These are phyloP conservation scores for Corvus cornix DNA, from an alignment of 2,113 vertebrate genomes.

Conservation along the genomic window DNA sequence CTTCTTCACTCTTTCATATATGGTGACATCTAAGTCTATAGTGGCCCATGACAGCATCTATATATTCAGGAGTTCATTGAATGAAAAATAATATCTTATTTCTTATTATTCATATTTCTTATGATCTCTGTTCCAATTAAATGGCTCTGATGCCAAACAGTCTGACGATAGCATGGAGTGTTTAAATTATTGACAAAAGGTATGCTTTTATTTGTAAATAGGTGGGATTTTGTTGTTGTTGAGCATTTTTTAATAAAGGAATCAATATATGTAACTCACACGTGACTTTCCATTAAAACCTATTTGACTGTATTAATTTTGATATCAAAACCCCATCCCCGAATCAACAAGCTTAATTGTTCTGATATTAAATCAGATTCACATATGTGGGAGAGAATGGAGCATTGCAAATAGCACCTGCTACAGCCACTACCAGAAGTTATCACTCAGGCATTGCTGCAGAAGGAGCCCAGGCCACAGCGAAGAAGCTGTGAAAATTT, in stretches of 20 bases:
- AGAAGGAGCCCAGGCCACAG: not conserved
- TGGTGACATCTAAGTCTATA: not conserved
- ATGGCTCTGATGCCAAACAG: not conserved
- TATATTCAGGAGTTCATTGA: not conserved
- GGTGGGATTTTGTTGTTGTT: not conserved
- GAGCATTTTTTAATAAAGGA: not conserved
- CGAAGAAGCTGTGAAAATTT: not conserved
- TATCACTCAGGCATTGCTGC: not conserved
- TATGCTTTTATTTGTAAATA: not conserved
- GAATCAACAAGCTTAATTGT: not conserved
- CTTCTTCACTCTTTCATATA: not conserved
- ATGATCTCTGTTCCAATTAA: not conserved
- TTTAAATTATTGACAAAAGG: not conserved
- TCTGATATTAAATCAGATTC: not conserved
- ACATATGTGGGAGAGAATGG: not conserved
- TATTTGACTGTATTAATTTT: not conserved
- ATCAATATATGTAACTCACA: not conserved
- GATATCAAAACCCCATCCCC: accelerated
- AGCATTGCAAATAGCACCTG: not conserved
- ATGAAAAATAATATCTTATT: not conserved
- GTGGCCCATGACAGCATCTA: not conserved
- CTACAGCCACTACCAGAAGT: not conserved
- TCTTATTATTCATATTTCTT: not conserved
- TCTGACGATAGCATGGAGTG: not conserved
- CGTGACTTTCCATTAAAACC: not conserved